A percentile compares a stretch with the other conserved stretches of the same genome.
Evolutionary conservation across 2,113 vertebrate species (phyloP).

Genomic region (Chaetops frenatus): DNA sequence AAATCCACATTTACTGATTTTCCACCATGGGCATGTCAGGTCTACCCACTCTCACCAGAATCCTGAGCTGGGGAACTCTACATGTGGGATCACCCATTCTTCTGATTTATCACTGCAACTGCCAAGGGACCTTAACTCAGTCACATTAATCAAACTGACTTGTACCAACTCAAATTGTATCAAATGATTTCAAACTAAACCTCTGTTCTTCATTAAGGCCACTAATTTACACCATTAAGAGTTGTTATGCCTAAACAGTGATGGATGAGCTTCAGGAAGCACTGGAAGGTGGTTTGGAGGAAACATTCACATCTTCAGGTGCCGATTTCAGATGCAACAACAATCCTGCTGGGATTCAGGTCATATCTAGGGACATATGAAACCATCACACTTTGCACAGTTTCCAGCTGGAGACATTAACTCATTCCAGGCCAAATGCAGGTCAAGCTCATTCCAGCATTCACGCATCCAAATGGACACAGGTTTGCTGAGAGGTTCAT

Average conservation of each 20-base stretch:
- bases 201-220: neutral
- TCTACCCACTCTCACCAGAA: neutral
- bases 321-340: neutral
- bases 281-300: neutral
- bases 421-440: neutral
- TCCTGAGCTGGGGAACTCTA: neutral
- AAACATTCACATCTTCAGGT: neutral
- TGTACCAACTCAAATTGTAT: neutral
- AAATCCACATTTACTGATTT: neutral
- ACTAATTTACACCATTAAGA: neutral
- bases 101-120: neutral
- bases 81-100: fast-evolving
- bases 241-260: neutral
- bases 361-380: neutral
- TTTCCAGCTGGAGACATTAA: neutral
- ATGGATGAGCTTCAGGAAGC: neutral
- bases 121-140: neutral
- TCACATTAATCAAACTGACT: neutral
- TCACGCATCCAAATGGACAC: neutral
- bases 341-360: neutral
- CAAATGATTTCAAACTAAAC: neutral
- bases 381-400: neutral
- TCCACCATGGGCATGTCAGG: neutral
- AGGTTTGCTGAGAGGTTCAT: neutral
- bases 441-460: neutral